A percentile compares a stretch with the other conserved stretches of the same genome.
phyloP scores from a whole-genome alignment of 2,113 vertebrate species.

The Anoura caudifer region DNA sequence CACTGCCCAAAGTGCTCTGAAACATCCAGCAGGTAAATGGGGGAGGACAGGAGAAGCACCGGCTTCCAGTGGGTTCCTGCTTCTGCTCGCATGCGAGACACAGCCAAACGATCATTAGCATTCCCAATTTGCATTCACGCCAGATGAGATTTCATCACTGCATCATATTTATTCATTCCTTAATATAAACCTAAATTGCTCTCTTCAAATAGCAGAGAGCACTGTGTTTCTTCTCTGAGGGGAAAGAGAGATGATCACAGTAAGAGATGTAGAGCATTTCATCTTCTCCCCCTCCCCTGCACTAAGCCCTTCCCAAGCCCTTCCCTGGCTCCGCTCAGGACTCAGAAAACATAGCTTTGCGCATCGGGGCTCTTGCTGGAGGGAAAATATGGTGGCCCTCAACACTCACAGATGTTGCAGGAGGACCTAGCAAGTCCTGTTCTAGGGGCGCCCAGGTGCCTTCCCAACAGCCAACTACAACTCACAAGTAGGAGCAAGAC shows the following conservation, averaged over 20 bases:
- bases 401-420: fast-evolving
- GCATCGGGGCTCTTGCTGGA: background rate
- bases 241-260: background rate
- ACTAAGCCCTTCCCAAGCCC: background rate
- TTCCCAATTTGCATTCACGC: slow-evolving; percentile 36
- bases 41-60: background rate
- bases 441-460: background rate
- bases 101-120: slow-evolving; percentile 32
- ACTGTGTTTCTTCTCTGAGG: slow-evolving; percentile 39
- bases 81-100: background rate
- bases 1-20: background rate
- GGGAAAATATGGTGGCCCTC: fast-evolving
- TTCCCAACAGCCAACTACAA: background rate
- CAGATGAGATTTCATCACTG: slow-evolving; percentile 66
- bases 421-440: background rate
- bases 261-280: background rate
- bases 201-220: slow-evolving; percentile 66
- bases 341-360: background rate
- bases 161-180: slow-evolving; percentile 66
- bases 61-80: background rate
- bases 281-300: background rate
- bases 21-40: background rate
- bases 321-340: background rate
- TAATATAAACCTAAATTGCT: slow-evolving; percentile 73
- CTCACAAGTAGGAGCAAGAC: background rate